Evolutionary conservation across 2,113 vertebrate genomes (phyloP), one percentile per base, ranked within the genome.

Genomic region (Rhadina sibilatrix): DNA sequence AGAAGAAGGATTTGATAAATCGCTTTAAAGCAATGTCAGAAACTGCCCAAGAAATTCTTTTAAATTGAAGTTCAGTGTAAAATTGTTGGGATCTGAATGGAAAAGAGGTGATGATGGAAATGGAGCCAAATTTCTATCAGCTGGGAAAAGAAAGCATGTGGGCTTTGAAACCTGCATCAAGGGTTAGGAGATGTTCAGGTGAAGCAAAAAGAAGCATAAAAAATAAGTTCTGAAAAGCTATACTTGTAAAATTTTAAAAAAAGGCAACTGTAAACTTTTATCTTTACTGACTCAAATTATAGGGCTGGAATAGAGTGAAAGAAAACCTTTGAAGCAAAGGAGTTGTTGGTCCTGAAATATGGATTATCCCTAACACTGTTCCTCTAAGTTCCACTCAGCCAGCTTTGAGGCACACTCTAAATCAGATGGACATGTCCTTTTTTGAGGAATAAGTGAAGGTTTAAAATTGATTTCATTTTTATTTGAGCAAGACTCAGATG

Each of bases 341-440:
- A 69, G 14, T 2, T 50, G 9, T 42, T 25, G 30, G 6, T 52
- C 33, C 81, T 83, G 44, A 78, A 31, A 40, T 64, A 5, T 2
- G 2, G 12, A 18, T 66, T 50, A 28, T 64, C 11, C 15, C 15
- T 68, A 46, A 19, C 15, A 4, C 13, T 60, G 15, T 28, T 54
- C 27, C 59, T 77, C 0, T 40, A 24, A 33, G 4, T 83, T 56
- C 20, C 2, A 10, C 22, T 46, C n/a, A 5, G 1, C 24, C 57
- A 21, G 10, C 12, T 46, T 44, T 5, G 40, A 49, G 40, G 20
- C 18, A 42, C 4, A 0, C 23, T 57, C 7, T 60, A 24, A 56
- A 54, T 47, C 5, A 5, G 15, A 12, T 47, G 33, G 20, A 15
- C 3, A 0, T 30, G 18, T 6, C 5, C 27, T n/a, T n/a, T 66